Evolutionary conservation across 2,888 invertebrate species (phyloP).

Genomic region (Fragum whitleyi): DNA sequence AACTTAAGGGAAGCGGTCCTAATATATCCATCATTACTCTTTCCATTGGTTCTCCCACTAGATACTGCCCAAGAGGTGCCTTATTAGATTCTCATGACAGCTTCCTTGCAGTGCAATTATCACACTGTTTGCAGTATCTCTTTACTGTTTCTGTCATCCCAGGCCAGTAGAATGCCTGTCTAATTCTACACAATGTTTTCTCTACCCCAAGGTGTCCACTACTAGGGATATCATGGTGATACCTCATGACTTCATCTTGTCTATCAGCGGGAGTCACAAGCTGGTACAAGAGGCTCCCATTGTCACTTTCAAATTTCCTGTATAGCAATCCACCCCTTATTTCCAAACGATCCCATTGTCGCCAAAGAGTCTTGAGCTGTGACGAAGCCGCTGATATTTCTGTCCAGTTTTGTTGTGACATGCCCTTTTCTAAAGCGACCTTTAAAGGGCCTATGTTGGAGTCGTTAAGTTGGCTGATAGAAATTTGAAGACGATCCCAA

Average conservation of each 20-base stretch:
- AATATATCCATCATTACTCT: conserved; percentile 42
- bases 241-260: conserved; percentile 30
- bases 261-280: conserved; percentile 27
- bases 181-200: conserved; percentile 34
- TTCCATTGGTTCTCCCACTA: conserved; percentile 43
- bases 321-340: conserved; percentile 52
- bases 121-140: conserved; percentile 28
- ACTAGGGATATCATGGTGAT: conserved; percentile 45
- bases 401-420: conserved; percentile 32
- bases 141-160: conserved; percentile 29
- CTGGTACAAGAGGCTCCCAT: conserved; percentile 18
- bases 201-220: conserved; percentile 63
- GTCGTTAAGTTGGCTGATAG: conserved; percentile 26
- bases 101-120: conserved; percentile 29
- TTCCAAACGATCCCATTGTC: conserved; percentile 60
- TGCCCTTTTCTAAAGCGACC: not conserved
- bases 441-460: conserved; percentile 27
- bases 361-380: conserved; percentile 52
- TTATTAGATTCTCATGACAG: conserved; percentile 21
- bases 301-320: conserved; percentile 34
- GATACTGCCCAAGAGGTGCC: conserved; percentile 38
- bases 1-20: conserved; percentile 38
- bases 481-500: conserved; percentile 22
- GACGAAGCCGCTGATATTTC: conserved; percentile 20
- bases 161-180: conserved; percentile 46